Evolutionary conservation across 2,797 vertebrate genomes (phyloP), one percentile per base, ranked within the genome.

Genomic region (Rhinella marina): DNA sequence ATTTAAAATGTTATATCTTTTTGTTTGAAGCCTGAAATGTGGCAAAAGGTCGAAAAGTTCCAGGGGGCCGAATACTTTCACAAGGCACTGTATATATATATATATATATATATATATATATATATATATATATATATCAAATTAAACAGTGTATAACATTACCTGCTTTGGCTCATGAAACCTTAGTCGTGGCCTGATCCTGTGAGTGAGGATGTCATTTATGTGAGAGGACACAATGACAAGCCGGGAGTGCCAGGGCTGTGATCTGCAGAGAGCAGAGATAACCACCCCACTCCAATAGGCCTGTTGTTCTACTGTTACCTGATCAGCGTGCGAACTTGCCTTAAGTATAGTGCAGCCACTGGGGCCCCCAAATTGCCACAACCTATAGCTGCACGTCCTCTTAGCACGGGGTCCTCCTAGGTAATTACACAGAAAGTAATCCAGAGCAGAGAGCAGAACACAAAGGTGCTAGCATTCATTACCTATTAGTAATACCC

Each of bases 311-410:
- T 97, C 96, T 95, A 94, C 91, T 86, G 97, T 96, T 92, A 97
- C 95, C 93, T 92, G 96, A 96, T 97, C 96, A 90, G 95, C 96
- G 96, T 97, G 96, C 97, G 97, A 97, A 97, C 96, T 96, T 93
- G 93, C 93, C 95, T 96, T 96, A 95, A 96, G 96, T 96, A 96
- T 94, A 95, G 95, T 95, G 94, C 92, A 95, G 95, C 94, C 94
- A 95, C 92, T 91, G 94, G 94, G 95, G 92, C 12, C 21, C 81
- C 89, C 90, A 64, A 92, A 91, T 81, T 88, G 90, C 90, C 52
- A 75, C 87, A 81, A 90, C 88, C 68, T 90, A 92, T 82, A 89
- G 89, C 87, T 91, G 68, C 68, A 82, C 59, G 72, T 82, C 59
- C 54, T 81, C 54, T 50, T 82, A 73, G 82, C 14, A 27, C n/a